phyloP scores from a whole-genome alignment of 2,888 invertebrate species.

The Pilophorus perplexus region DNA sequence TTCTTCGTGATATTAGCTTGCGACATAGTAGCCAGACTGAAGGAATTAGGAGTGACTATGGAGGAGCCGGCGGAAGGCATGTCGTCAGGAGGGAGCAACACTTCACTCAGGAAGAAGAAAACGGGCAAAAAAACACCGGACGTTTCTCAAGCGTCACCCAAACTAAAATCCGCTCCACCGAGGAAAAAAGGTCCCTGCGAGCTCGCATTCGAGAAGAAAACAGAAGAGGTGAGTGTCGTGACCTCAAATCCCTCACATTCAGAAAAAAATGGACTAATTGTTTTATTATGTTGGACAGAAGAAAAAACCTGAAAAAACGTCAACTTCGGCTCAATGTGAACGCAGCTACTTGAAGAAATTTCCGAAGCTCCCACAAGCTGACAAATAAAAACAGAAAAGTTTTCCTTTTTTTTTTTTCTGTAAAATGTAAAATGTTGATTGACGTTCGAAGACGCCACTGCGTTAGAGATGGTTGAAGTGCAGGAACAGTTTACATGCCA shows the following conservation, averaged over 20 bases:
- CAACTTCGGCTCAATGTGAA: background rate
- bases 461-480: too few species aligned
- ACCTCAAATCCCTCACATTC: too few species aligned
- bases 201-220: conserved; percentile 21
- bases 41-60: conserved; percentile 28
- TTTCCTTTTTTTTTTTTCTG: too few species aligned
- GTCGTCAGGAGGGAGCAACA: background rate
- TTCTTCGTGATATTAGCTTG: background rate
- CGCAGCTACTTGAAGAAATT: conserved; percentile 4
- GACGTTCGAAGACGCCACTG: too few species aligned
- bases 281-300: background rate
- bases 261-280: background rate
- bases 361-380: too few species aligned
- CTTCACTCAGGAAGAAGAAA: background rate
- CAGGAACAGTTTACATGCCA: too few species aligned
- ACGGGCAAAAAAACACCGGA: background rate
- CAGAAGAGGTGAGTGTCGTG: conserved; percentile 13
- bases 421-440: too few species aligned
- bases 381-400: too few species aligned
- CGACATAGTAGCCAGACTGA: conserved; percentile 22
- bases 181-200: conserved; percentile 28
- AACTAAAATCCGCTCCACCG: background rate
- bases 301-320: background rate
- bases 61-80: conserved; percentile 9
- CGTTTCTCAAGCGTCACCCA: background rate